Conservation (phyloP, 2,113 vertebrate species). For the Sterna hirundo region DNA sequence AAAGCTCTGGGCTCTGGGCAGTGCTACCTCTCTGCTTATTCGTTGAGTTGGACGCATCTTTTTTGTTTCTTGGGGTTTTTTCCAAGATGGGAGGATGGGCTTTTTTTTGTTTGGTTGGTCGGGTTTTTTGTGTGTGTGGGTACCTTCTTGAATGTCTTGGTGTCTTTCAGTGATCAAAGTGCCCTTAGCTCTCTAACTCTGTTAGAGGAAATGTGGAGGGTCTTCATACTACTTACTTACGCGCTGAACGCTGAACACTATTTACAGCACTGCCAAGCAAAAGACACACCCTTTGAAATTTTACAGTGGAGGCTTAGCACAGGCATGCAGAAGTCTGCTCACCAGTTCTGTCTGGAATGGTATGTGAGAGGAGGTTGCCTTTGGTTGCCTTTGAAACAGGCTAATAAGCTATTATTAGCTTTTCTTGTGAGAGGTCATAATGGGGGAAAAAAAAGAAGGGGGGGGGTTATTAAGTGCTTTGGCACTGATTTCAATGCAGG, state of each 20-base stretch:
- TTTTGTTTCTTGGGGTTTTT: neutral
- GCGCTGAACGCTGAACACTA: neutral
- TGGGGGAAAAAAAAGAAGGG: neutral
- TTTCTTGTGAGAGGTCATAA: constrained; percentile 1
- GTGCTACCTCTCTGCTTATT: neutral
- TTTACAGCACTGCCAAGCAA: neutral
- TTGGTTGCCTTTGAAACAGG: neutral
- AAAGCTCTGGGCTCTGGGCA: neutral
- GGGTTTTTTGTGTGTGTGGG: too few relatives aligned
- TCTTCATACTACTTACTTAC: neutral
- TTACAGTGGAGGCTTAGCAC: neutral
- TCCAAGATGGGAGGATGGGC: accelerated
- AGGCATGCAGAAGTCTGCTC: neutral
- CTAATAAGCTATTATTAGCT: constrained; percentile 43
- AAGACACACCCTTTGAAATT: neutral
- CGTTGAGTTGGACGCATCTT: accelerated
- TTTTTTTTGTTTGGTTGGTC: neutral
- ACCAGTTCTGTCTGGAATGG: neutral
- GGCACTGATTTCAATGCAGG: neutral
- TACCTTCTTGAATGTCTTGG: neutral
- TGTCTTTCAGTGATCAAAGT: neutral
- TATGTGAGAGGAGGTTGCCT: neutral
- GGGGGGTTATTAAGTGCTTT: neutral
- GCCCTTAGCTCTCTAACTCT: neutral
- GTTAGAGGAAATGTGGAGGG: neutral